Base-by-base conservation (phyloP, 2,113 vertebrate genomes). In the Zosterops japonicus region DNA sequence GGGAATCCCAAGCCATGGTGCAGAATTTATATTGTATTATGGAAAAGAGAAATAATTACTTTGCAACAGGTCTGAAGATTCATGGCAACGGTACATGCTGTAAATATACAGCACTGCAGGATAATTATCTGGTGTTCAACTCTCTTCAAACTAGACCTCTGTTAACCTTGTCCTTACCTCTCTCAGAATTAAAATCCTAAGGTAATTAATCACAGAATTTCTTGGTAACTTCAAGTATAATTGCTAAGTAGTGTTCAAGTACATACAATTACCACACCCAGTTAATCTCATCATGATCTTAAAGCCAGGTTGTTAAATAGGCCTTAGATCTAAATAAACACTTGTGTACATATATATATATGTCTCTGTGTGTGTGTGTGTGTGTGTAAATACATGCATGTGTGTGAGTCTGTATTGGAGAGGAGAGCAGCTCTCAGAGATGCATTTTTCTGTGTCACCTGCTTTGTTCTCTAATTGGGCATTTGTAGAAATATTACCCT, bases 251-350 rank as follows among this genome's bases (percentile, higher is more conserved):
- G 67, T 90, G 92, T 91, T 81, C 79, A 72, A 86, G 69, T 65
- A 68, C 33, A 19, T 87, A 56, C 56, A 79, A 90, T 96, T 96
- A 92, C 60, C 35, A 63, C 77, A 75, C 65, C 57, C 2, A 17
- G 82, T 95, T 95, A 95, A 97, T 91, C 82, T 93, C 67, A 95
- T 84, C 18, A 53, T 47, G 41, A 92, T 59, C 69, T 93, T 88
- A 93, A 95, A 94, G 22, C 63, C 76, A 90, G 60, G 41, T 83
- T 89, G 60, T 93, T 93, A 88, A 88, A 94, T 31, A 12, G 50
- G 63, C 33, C 59, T 80, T 77, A 52, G 42, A 50, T 47, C 71
- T 77, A 93, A 95, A 93, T 56, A 90, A 79, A 80, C 41, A 44
- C 8, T 3, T 14, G 5, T 33, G 4, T 57, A 6, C 14, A 28